Evolutionary conservation across 2,797 vertebrate species (phyloP).

Genomic region (Siniperca obscura): DNA sequence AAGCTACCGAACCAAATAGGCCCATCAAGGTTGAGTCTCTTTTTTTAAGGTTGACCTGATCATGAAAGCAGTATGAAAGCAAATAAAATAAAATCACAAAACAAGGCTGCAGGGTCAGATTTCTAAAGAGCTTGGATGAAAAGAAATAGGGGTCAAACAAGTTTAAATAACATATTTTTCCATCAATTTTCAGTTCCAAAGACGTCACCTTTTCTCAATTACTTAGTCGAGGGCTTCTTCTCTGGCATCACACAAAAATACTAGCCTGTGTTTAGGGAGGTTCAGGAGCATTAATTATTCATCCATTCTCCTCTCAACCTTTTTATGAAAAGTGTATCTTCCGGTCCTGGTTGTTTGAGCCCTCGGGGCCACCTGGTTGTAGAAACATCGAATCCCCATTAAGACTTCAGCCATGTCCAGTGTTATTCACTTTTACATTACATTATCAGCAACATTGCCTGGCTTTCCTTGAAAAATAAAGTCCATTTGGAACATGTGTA

Average conservation of each 20-base stretch:
- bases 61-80: neutral
- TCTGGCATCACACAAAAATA: neutral
- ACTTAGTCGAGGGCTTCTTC: constrained; percentile 18
- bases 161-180: constrained; percentile 41
- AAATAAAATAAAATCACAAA: constrained; percentile 19
- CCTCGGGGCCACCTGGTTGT: constrained; percentile 66
- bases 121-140: constrained; percentile 23
- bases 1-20: neutral
- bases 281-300: constrained; percentile 72
- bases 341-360: constrained; percentile 36
- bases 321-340: constrained; percentile 63
- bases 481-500: constrained; percentile 72
- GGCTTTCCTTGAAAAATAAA: constrained; percentile 33
- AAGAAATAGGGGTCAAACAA: constrained; percentile 1
- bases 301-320: constrained; percentile 56
- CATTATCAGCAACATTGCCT: constrained; percentile 52
- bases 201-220: constrained; percentile 32
- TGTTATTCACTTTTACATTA: constrained; percentile 52
- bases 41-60: neutral
- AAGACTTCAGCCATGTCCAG: constrained; percentile 67
- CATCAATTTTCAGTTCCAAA: constrained; percentile 30
- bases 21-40: neutral
- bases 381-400: constrained; percentile 82
- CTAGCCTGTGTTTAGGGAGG: constrained; percentile 39
- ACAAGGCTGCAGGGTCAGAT: constrained; percentile 7